phyloP scores from a whole-genome alignment of 2,888 invertebrate species.

The Drosophila diplacantha region DNA sequence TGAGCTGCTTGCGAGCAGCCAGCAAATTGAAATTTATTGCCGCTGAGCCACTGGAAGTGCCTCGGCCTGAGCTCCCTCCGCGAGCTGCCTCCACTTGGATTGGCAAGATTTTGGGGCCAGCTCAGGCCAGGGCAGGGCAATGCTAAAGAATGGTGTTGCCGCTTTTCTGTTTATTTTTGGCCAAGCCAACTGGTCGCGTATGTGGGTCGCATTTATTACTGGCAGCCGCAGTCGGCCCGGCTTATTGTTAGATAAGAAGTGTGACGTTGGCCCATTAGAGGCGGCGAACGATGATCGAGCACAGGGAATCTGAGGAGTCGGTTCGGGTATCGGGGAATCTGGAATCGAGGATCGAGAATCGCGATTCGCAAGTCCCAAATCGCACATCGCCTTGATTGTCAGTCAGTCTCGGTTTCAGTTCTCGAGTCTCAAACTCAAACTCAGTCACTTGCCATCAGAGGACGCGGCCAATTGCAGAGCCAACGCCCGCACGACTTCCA shows the following conservation, averaged over 20 bases:
- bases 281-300: constrained; percentile 46
- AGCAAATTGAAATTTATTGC: constrained; percentile 76
- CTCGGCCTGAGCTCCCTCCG: constrained; percentile 12
- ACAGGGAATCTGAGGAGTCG: constrained; percentile 16
- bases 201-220: constrained; percentile 69
- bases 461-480: constrained; percentile 44
- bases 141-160: constrained; percentile 50
- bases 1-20: constrained; percentile 46
- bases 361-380: constrained; percentile 43
- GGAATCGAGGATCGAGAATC: constrained; percentile 18
- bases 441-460: constrained; percentile 61
- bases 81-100: constrained; percentile 5
- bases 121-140: constrained; percentile 26
- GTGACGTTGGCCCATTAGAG: constrained; percentile 71
- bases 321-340: constrained; percentile 12
- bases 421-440: constrained; percentile 33
- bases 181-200: constrained; percentile 68
- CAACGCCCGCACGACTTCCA: constrained; percentile 70
- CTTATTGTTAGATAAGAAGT: constrained; percentile 61
- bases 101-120: constrained; percentile 39
- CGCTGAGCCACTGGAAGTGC: constrained; percentile 69
- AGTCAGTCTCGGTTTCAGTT: constrained; percentile 53
- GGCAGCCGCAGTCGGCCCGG: constrained; percentile 33
- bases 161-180: constrained; percentile 55
- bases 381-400: constrained; percentile 60